Conservation (phyloP, 1,140 invertebrate genomes). For the Aphelenchoides fujianensis region DNA sequence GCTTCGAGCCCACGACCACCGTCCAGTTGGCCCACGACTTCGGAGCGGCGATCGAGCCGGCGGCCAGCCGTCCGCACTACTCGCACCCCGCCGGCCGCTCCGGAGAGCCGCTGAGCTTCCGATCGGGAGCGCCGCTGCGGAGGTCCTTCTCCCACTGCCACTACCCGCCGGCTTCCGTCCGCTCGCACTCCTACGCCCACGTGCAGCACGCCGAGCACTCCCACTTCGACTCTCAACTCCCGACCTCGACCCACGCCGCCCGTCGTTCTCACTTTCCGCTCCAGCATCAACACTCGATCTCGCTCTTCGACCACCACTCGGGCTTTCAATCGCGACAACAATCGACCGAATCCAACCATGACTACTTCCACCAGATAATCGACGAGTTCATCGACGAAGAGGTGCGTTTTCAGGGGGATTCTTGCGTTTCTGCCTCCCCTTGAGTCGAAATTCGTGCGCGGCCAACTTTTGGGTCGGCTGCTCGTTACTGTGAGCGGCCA, state of each 20-base stretch:
- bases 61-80: background rate
- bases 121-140: background rate
- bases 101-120: background rate
- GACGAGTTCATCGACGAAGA: constrained; percentile 15
- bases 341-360: background rate
- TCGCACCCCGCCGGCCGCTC: background rate
- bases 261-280: background rate
- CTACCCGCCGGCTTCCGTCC: background rate
- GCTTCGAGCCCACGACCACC: background rate
- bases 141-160: background rate
- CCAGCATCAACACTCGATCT: constrained; percentile 9
- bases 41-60: background rate
- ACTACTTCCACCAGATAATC: background rate
- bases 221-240: no score
- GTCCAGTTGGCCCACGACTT: background rate
- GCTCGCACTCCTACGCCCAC: background rate
- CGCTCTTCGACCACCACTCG: background rate
- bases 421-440: background rate
- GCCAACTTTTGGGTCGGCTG: background rate
- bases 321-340: background rate
- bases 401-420: background rate
- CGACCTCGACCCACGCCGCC: background rate
- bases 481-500: background rate
- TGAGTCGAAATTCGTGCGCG: background rate
- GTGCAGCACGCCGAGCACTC: background rate